Percentiles rank a stretch among this genome's conserved stretches.
phyloP scores from a whole-genome alignment of 2,797 vertebrate genomes.

The Hydrophis major region DNA sequence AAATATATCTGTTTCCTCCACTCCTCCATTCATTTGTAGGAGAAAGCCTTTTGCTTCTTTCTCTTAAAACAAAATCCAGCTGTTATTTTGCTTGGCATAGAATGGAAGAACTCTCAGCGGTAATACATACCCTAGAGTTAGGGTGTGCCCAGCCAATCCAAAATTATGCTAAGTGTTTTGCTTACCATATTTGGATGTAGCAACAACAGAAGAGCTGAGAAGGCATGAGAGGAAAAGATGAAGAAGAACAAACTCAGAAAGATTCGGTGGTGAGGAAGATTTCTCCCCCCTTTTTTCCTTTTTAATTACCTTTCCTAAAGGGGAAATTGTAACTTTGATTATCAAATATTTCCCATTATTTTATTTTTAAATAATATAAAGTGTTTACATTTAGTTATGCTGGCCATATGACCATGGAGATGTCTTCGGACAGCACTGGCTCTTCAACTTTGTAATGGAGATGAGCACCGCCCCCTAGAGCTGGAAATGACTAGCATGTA shows the following conservation, averaged over 20 bases:
- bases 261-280: neutral
- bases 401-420: no score
- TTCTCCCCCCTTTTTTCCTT: neutral
- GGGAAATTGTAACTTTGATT: neutral
- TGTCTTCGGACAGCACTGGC: no score
- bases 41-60: neutral
- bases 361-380: no score
- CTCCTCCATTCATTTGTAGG: neutral
- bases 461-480: no score
- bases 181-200: neutral
- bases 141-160: neutral
- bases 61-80: constrained; percentile 1
- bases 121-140: neutral
- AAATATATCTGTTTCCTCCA: neutral
- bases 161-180: neutral
- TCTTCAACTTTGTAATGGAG: no score
- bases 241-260: neutral
- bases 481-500: no score
- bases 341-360: no score
- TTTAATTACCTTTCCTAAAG: neutral
- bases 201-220: neutral
- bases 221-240: neutral
- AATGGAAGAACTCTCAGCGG: neutral
- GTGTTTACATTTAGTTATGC: no score
- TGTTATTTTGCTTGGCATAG: constrained; percentile 11